Evolutionary conservation across 2,888 invertebrate genomes (phyloP).

Genomic region (Idaea straminata): DNA sequence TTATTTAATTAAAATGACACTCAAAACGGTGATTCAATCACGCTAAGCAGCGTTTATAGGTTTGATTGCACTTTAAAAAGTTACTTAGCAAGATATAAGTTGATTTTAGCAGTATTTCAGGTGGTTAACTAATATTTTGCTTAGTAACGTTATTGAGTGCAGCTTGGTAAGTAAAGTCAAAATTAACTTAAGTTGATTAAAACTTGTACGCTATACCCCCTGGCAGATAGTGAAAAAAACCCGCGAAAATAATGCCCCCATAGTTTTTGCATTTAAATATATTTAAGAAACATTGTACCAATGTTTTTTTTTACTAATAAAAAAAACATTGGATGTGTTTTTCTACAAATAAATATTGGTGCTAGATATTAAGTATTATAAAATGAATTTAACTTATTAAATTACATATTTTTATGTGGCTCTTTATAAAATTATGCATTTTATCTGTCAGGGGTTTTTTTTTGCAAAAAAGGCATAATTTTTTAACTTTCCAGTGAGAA

Average conservation of each 20-base stretch:
- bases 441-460: not conserved
- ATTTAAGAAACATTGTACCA: not conserved
- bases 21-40: too few relatives aligned
- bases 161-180: not conserved
- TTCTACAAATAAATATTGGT: slow-evolving; percentile 6
- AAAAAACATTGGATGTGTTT: slow-evolving; percentile 13
- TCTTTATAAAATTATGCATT: not conserved
- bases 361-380: slow-evolving; percentile 20
- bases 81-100: too few relatives aligned
- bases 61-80: too few relatives aligned
- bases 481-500: not conserved
- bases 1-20: too few relatives aligned
- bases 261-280: not conserved
- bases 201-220: not conserved
- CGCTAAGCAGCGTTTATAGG: too few relatives aligned
- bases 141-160: not conserved
- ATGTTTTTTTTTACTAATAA: not conserved
- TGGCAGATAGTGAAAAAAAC: not conserved
- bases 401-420: not conserved
- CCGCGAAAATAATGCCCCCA: not conserved
- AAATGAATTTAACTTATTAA: slow-evolving; percentile 10
- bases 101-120: too few relatives aligned
- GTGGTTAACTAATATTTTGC: not conserved
- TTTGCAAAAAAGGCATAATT: not conserved
- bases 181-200: not conserved